These are phyloP conservation scores for Mus minutoides DNA, from an alignment of 2,797 vertebrate genomes.

Conservation along the genomic window DNA sequence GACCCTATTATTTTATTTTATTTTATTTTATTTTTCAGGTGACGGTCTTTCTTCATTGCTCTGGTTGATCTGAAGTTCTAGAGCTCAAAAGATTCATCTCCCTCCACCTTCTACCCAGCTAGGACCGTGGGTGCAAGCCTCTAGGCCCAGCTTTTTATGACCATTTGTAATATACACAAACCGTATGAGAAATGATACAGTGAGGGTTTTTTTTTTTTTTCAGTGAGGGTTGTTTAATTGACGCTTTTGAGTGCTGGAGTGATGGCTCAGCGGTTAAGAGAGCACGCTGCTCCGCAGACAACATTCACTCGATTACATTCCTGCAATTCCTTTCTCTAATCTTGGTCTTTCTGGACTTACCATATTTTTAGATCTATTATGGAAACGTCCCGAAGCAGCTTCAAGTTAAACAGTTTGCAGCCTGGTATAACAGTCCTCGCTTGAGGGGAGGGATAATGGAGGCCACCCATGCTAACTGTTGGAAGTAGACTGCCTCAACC, in stretches of 20 bases:
- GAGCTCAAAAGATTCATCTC: neutral
- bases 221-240: neutral
- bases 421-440: neutral
- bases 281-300: neutral
- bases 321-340: neutral
- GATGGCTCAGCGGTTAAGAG: neutral
- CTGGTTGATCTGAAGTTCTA: neutral
- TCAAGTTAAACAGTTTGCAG: neutral
- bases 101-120: neutral
- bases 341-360: neutral
- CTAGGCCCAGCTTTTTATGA: neutral
- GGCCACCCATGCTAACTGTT: rapidly evolving
- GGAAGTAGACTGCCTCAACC: neutral
- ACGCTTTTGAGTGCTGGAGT: neutral
- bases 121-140: too few relatives aligned
- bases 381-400: neutral
- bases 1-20: neutral
- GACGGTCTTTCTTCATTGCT: neutral
- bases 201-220: neutral
- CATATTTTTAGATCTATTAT: neutral
- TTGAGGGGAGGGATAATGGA: rapidly evolving
- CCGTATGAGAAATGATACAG: neutral
- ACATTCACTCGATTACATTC: neutral
- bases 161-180: conserved; percentile 10
- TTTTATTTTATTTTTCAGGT: neutral